A percentile compares a stretch with the other conserved stretches of the same genome.
Conservation (phyloP, 37 sponge, comb jelly and placozoan genomes). For the Hexactinellida sp. region DNA sequence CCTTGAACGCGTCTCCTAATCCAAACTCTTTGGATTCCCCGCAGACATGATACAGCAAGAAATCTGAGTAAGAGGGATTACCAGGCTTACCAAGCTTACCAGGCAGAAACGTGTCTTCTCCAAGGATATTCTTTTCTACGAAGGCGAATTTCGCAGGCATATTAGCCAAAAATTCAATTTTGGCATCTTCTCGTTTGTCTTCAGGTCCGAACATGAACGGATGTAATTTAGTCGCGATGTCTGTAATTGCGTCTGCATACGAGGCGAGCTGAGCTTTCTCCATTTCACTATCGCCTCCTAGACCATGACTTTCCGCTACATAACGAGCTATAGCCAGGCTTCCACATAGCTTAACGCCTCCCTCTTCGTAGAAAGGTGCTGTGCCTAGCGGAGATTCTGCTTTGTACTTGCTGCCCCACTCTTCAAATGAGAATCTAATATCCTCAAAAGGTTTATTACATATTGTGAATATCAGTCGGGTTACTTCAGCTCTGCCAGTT, state of each 20-base stretch:
- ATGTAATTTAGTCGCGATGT: not conserved
- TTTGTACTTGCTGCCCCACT: not conserved
- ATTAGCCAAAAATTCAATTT: not conserved
- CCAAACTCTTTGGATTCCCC: not conserved
- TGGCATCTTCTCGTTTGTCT: not conserved
- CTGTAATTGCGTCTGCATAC: not conserved
- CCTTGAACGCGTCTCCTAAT: not conserved
- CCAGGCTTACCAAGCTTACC: not conserved
- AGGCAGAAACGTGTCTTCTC: not conserved
- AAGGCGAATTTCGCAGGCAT: not conserved
- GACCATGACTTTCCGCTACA: not conserved
- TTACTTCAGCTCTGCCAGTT: not conserved
- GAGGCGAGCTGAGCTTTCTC: not conserved
- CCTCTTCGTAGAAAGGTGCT: conserved; percentile 15
- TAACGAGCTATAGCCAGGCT: not conserved
- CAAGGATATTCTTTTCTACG: not conserved
- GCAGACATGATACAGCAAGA: not conserved
- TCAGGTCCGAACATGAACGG: not conserved
- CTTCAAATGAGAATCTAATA: not conserved
- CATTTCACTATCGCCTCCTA: not conserved
- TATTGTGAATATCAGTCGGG: not conserved
- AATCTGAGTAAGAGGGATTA: not conserved
- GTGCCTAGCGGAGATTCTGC: not conserved
- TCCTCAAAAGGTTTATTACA: not conserved
- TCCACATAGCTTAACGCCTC: not conserved